Evolutionary conservation across 2,113 vertebrate genomes (phyloP), one percentile per base, ranked within the genome.

Genomic region (Bungarus multicinctus): DNA sequence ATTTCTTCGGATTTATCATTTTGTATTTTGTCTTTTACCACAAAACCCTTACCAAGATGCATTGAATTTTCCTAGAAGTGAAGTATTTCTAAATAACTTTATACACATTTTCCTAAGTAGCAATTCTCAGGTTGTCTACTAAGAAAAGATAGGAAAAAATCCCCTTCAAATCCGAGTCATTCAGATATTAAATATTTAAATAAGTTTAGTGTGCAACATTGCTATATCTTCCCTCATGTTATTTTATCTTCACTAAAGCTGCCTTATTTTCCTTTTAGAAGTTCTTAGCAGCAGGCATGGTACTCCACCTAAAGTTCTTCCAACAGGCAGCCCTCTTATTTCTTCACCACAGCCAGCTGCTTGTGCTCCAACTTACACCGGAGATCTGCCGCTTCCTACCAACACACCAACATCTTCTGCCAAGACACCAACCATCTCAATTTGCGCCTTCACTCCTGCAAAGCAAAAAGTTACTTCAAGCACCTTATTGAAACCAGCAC

Each of bases 321-420:
- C 91, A 47, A 94, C 11, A 0, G 96, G 97, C 95, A 98, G 96
- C 22, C 95, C 93, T 0, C 93, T 93, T 5, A 43, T 97, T 85
- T 95, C 98, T 16, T 99, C 99, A 0, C 99, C 99, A 0, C 98
- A 94, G 60, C 97, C 97, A 0, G 99, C 98, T 23, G 96, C 97
- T 90, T 99, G 98, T 87, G 98, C 99, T 91, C 98, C 98, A 10
- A 95, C 94, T 52, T 96, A 97, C 54, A 94, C 95, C 0, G 98
- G 98, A 6, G 98, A 98, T 93, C 97, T 99, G 57, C 99, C 99
- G 1, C 97, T 98, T 23, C 94, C 99, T 30, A 99, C 99, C 85
- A 98, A 93, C 96, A 99, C 98, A 47, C 96, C 97, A 0, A 97
- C 96, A 0, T 97, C 96, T 1, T 27, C 97, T 50, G 43, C 96